Evolutionary conservation across 2,797 vertebrate species (phyloP).

Genomic region (Mastacembelus armatus): DNA sequence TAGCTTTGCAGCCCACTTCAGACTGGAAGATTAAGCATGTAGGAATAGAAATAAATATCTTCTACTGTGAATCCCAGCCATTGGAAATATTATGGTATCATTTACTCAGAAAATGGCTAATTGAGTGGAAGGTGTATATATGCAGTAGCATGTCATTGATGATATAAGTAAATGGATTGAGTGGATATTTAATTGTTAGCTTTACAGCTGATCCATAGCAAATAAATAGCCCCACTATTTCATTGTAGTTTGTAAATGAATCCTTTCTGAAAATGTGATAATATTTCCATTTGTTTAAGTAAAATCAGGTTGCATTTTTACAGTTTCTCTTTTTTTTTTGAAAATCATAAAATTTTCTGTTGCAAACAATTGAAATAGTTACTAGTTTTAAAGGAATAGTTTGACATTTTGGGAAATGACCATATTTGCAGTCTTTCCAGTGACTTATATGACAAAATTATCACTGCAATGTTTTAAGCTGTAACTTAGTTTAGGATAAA

Average conservation of each 20-base stretch:
- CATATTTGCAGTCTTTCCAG: neutral
- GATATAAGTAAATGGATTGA: slow-evolving; percentile 1
- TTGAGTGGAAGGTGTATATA: slow-evolving; percentile 50
- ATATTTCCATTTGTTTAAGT: slow-evolving; percentile 25
- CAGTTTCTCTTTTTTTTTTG: neutral
- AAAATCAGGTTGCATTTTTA: slow-evolving; percentile 22
- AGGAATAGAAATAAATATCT: slow-evolving; percentile 51
- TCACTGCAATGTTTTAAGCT: too few relatives aligned
- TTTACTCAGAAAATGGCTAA: slow-evolving; percentile 21
- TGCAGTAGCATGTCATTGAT: neutral
- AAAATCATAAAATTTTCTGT: neutral
- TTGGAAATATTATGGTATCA: slow-evolving; percentile 14
- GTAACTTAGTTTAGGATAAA: too few relatives aligned
- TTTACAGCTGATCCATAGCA: slow-evolving; percentile 10
- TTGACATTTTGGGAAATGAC: neutral
- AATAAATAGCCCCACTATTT: neutral
- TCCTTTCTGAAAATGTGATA: neutral
- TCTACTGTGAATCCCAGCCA: slow-evolving; percentile 17
- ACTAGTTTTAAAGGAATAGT: neutral
- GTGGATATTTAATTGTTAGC: slow-evolving; percentile 16
- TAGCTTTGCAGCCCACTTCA: slow-evolving; percentile 64
- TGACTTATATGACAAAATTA: neutral
- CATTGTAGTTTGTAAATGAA: slow-evolving; percentile 4
- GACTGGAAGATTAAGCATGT: slow-evolving; percentile 39
- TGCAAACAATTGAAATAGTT: neutral